Base-by-base conservation (phyloP, 2,888 invertebrate species). In the Ethmia dodecea region DNA sequence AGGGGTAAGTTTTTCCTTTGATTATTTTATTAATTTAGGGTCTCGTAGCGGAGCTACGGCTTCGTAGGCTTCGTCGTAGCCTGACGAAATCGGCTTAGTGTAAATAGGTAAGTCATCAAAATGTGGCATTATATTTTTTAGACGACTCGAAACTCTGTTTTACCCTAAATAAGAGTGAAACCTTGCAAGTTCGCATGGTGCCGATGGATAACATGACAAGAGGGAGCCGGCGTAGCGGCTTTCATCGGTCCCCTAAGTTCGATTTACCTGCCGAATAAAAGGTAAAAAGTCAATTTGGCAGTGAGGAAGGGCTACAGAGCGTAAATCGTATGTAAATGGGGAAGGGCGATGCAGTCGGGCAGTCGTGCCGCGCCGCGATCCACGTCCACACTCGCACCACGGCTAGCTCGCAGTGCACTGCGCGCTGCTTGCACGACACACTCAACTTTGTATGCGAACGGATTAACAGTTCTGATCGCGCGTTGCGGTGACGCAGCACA, bases 281-380 rank as follows among this genome's bases (percentile, higher is more conserved):
- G 76, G 83, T 83, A 84, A 76, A 83, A 84, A 80, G 84, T 84
- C 81, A 86, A 80, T 84, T 84, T 79, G 53, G 69, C 74, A 75
- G 73, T 70, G 52, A 83, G 71, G 80, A 79, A 86, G 84, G 83
- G 81, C 81, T 81, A 64, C 63, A 63, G 65, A 68, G 70, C 69
- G 70, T 73, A 67, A 63, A 33, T 26, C 25, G 33, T 81, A 80
- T 80, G 83, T 81, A 80, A 81, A 80, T 81, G 66, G 76, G 73
- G 76, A 71, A 80, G 80, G 80, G 80, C 74, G 70, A 74, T 81
- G 81, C 81, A 80, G 75, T 78, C 53, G 55, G 56, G 47, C 69
- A 60, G 63, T 50, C 60, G 49, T 46, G 43, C 47, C 52, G 57
- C 51, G 60, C 45, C 60, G 28, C 28, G 14, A 11, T 12, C 11